Conservation (phyloP, 2,888 invertebrate genomes). For the Cybosia mesomella region DNA sequence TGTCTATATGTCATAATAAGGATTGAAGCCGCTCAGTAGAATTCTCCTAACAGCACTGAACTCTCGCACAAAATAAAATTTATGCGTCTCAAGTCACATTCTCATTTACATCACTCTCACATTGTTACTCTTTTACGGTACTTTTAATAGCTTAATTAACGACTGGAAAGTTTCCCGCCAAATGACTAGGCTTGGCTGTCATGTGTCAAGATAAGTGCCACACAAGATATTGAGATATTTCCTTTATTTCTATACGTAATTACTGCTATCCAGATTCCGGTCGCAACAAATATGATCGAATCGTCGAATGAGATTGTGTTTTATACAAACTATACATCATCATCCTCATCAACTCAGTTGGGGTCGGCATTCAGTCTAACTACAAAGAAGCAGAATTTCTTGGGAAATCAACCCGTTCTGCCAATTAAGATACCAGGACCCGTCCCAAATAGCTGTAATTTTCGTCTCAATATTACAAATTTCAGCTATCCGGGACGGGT, state of each 20-base stretch:
- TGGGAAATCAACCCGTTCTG: too few relatives aligned
- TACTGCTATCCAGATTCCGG: slow-evolving; percentile 28
- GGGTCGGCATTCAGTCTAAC: too few relatives aligned
- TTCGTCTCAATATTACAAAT: too few relatives aligned
- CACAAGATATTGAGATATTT: slow-evolving; percentile 43
- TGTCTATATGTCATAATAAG: not conserved
- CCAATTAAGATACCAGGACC: too few relatives aligned
- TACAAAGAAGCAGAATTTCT: too few relatives aligned
- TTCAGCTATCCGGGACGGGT: too few relatives aligned
- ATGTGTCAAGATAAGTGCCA: slow-evolving; percentile 30
- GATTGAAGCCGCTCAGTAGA: not conserved
- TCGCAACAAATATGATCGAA: slow-evolving; percentile 27
- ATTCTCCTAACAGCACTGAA: not conserved
- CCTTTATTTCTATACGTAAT: slow-evolving; percentile 47
- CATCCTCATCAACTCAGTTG: too few relatives aligned
- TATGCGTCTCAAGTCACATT: slow-evolving; percentile 30
- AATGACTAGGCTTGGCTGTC: slow-evolving; percentile 37
- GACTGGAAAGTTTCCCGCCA: slow-evolving; percentile 46
- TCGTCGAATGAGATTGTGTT: slow-evolving; percentile 34
- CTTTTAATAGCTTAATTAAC: slow-evolving; percentile 53
- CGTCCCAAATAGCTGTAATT: too few relatives aligned
- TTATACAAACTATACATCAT: not conserved
- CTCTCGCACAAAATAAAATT: slow-evolving; percentile 12
- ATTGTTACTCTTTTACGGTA: slow-evolving; percentile 40
- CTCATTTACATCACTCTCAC: slow-evolving; percentile 39